Conservation (phyloP, 1,140 invertebrate species). For the Bombus sylvicola region DNA sequence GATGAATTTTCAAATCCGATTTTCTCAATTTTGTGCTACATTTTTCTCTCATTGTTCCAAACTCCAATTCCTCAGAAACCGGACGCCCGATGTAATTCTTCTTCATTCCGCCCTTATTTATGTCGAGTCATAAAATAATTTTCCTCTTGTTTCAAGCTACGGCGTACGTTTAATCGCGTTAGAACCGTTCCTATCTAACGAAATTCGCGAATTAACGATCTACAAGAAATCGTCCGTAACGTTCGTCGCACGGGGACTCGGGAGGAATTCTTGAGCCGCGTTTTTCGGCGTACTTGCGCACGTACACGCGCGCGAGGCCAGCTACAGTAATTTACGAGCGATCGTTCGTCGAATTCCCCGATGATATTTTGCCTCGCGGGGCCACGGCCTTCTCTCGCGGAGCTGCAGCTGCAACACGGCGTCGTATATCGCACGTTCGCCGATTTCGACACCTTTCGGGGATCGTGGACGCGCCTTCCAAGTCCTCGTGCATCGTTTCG, state of each 20-base stretch:
- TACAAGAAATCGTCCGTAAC: background rate
- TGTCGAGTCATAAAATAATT: no score
- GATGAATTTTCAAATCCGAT: no score
- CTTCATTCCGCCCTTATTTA: no score
- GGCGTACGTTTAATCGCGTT: no score
- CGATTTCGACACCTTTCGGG: conserved; percentile 66
- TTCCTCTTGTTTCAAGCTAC: no score
- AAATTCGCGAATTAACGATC: background rate
- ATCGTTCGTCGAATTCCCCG: conserved; percentile 72
- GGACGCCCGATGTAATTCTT: no score
- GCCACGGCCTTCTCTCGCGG: conserved; percentile 20
- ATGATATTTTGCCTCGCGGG: conserved; percentile 73
- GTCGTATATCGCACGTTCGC: conserved; percentile 45
- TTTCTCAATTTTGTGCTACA: no score
- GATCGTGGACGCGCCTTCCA: conserved; percentile 16
- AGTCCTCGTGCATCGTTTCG: background rate
- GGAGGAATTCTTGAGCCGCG: conserved; percentile 27
- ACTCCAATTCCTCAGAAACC: no score
- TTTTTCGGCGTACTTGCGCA: conserved; percentile 46
- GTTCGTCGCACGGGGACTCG: background rate
- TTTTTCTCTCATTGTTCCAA: no score
- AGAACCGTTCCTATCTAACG: background rate
- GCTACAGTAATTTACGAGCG: conserved; percentile 71
- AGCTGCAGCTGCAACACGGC: conserved; percentile 47
- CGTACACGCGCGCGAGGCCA: background rate